phyloP scores from a whole-genome alignment of 2,113 vertebrate species.

The Tetraodon nigroviridis region DNA sequence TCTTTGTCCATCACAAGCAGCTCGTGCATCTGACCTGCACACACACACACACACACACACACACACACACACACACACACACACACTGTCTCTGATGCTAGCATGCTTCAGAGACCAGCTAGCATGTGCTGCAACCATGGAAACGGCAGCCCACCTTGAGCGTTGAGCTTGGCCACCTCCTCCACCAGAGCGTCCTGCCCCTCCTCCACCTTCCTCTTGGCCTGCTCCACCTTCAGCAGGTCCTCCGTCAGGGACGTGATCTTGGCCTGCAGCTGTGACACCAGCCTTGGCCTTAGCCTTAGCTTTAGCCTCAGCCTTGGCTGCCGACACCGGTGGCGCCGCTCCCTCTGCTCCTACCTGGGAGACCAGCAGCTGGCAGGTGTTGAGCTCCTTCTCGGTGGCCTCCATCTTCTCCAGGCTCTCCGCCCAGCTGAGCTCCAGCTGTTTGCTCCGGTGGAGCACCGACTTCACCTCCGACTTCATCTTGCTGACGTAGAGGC shows the following conservation, averaged over 20 bases:
- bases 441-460: conserved; percentile 84
- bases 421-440: conserved; percentile 81
- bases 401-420: conserved; percentile 81
- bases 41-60: neutral
- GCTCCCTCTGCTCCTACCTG: conserved; percentile 77
- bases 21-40: conserved; percentile 87
- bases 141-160: conserved; percentile 41
- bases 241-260: conserved; percentile 84
- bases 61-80: neutral
- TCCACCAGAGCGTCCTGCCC: conserved; percentile 86
- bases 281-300: neutral
- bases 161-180: conserved; percentile 86
- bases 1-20: conserved; percentile 66
- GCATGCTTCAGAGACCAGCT: too few species aligned
- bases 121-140: neutral
- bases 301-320: too few species aligned
- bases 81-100: neutral
- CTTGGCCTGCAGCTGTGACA: conserved; percentile 85
- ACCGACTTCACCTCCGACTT: conserved; percentile 89
- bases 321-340: too few species aligned
- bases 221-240: conserved; percentile 88
- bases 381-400: conserved; percentile 82
- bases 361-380: conserved; percentile 84
- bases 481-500: conserved; percentile 92
- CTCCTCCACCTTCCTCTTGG: conserved; percentile 87